phyloP scores from a whole-genome alignment of 2,888 invertebrate genomes.

The Nasonovia ribisnigri region DNA sequence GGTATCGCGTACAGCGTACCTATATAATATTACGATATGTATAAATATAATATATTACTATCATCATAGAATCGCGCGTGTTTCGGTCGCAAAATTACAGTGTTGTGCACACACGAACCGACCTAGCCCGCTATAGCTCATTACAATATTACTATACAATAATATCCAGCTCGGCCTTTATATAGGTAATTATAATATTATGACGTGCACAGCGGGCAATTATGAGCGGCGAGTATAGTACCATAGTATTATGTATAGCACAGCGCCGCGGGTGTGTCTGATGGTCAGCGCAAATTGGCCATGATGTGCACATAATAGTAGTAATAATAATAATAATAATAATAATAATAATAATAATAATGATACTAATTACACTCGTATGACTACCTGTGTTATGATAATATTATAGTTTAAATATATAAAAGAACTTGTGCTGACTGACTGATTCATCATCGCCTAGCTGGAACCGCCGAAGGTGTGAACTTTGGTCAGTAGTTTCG shows the following conservation, averaged over 20 bases:
- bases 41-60: no score
- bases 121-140: background rate
- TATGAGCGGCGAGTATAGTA: background rate
- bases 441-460: no score
- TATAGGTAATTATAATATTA: background rate
- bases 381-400: background rate
- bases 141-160: background rate
- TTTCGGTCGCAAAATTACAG: background rate
- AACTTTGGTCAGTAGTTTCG: no score
- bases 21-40: background rate
- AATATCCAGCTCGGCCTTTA: background rate
- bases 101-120: background rate
- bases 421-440: no score
- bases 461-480: no score
- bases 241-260: background rate
- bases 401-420: background rate
- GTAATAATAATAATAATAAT: background rate
- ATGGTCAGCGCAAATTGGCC: background rate
- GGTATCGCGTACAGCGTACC: background rate
- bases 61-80: background rate
- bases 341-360: background rate
- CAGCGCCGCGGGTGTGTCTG: slow-evolving; percentile 3
- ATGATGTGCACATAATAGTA: background rate
- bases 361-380: background rate
- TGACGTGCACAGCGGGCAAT: background rate